These are phyloP conservation scores for Sesamia nonagrioides DNA, from an alignment of 1,140 invertebrate genomes.

Conservation along the genomic window DNA sequence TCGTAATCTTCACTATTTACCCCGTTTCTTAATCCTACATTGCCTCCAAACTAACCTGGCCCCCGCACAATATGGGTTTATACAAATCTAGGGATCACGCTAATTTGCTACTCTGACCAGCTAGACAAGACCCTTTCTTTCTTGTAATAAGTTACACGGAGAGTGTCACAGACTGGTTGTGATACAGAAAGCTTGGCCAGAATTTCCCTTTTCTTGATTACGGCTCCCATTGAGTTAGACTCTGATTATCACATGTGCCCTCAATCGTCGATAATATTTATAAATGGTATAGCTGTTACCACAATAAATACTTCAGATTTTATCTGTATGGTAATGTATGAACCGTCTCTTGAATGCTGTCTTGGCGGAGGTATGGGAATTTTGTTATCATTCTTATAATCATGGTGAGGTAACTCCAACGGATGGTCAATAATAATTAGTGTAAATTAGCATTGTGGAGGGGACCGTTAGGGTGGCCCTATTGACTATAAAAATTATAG, in stretches of 20 bases:
- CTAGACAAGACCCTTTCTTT: constrained; percentile 12
- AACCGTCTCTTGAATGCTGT: constrained; percentile 51
- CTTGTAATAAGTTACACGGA: neutral
- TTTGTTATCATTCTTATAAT: constrained; percentile 20
- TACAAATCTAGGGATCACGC: constrained; percentile 26
- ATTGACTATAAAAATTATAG: constrained; percentile 35
- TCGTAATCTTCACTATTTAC: constrained; percentile 77
- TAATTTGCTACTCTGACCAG: constrained; percentile 47
- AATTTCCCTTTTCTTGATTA: constrained; percentile 62
- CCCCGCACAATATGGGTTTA: constrained; percentile 27
- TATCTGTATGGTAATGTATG: constrained; percentile 53
- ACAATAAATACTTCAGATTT: constrained; percentile 50
- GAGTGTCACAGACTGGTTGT: constrained; percentile 29
- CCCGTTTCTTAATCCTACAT: constrained; percentile 77
- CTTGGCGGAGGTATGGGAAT: constrained; percentile 24
- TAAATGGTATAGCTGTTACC: constrained; percentile 54
- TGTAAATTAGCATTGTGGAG: constrained; percentile 30
- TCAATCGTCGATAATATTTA: constrained; percentile 59
- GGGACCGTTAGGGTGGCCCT: constrained; percentile 21
- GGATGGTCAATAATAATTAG: constrained; percentile 38
- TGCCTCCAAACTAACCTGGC: constrained; percentile 64
- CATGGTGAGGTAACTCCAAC: constrained; percentile 17
- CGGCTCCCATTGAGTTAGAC: constrained; percentile 56
- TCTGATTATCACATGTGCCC: constrained; percentile 61
- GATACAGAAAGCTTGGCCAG: constrained; percentile 58